phyloP scores from a whole-genome alignment of 1,140 invertebrate genomes.

The Eciton burchellii region DNA sequence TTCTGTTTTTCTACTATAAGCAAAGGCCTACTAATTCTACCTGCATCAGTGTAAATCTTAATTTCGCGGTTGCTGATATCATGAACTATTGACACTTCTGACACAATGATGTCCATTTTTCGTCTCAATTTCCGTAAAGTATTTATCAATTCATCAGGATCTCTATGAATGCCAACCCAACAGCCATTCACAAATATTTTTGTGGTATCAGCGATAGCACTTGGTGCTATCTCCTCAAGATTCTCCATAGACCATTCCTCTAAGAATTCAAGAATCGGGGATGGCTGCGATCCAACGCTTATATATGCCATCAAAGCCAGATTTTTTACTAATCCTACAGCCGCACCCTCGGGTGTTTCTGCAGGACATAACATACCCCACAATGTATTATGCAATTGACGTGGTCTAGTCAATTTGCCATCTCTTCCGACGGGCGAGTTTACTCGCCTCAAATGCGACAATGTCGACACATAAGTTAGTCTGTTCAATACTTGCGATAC shows the following conservation, averaged over 20 bases:
- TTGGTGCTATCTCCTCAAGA: slow-evolving; percentile 98
- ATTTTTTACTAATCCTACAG: slow-evolving; percentile 98
- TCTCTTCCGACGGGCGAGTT: slow-evolving; percentile 99
- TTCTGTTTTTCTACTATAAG: slow-evolving; percentile 98
- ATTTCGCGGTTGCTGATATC: slow-evolving; percentile 99
- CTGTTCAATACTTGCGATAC: slow-evolving; percentile 97
- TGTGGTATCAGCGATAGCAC: slow-evolving; percentile 97
- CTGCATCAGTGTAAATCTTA: slow-evolving; percentile 99
- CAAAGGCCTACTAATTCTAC: slow-evolving; percentile 98
- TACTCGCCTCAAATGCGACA: slow-evolving; percentile 98
- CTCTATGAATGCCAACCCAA: slow-evolving; percentile 99
- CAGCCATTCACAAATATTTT: slow-evolving; percentile 99
- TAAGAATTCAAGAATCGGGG: slow-evolving; percentile 99
- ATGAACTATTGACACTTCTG: slow-evolving; percentile 99
- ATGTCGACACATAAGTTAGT: slow-evolving; percentile 98
- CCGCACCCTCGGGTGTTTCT: slow-evolving; percentile 98
- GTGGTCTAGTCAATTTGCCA: slow-evolving; percentile 98
- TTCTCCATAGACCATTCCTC: slow-evolving; percentile 99
- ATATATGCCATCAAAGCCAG: slow-evolving; percentile 99
- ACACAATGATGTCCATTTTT: slow-evolving; percentile 99
- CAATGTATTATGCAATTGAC: slow-evolving; percentile 98
- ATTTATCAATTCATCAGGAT: slow-evolving; percentile 99
- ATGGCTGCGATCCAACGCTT: slow-evolving; percentile 98
- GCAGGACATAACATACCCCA: slow-evolving; percentile 99
- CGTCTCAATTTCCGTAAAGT: slow-evolving; percentile 97